These are phyloP conservation scores for Pteromalus puparum DNA, from an alignment of 1,140 invertebrate species.

Conservation along the genomic window DNA sequence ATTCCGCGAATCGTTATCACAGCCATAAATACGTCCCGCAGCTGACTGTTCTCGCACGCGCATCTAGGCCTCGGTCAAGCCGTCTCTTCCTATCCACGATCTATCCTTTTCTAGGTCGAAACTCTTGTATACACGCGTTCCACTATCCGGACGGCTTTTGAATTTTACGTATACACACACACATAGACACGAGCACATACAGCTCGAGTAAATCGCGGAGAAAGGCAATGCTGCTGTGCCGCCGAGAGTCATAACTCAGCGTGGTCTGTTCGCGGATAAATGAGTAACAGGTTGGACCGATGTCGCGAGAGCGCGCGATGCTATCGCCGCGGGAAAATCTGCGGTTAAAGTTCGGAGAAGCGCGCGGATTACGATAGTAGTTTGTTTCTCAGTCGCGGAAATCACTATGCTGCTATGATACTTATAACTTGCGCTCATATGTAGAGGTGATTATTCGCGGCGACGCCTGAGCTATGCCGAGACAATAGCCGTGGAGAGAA, in stretches of 20 bases:
- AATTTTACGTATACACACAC: conserved; percentile 27
- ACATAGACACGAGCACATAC: too few species aligned
- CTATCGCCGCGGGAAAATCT: background rate
- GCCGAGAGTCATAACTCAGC: background rate
- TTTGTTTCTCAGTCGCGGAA: too few species aligned
- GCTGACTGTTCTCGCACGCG: background rate
- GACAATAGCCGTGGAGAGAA: background rate
- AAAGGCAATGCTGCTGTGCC: background rate
- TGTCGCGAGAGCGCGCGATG: background rate
- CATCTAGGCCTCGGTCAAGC: background rate
- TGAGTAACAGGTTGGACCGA: background rate
- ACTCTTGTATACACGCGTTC: conserved; percentile 2
- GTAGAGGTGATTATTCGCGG: background rate
- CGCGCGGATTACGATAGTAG: background rate
- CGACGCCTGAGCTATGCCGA: background rate
- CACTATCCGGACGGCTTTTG: conserved; percentile 17
- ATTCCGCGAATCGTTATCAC: background rate
- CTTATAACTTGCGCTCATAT: too few species aligned
- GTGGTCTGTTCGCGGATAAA: background rate
- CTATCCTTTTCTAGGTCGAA: conserved; percentile 36
- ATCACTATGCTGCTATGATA: too few species aligned
- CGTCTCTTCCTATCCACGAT: background rate
- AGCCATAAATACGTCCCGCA: background rate
- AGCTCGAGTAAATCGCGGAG: conserved; percentile 1
- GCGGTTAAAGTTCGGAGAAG: background rate